Conservation (phyloP, 2,797 vertebrate genomes). For the Intellagama lesueurii region DNA sequence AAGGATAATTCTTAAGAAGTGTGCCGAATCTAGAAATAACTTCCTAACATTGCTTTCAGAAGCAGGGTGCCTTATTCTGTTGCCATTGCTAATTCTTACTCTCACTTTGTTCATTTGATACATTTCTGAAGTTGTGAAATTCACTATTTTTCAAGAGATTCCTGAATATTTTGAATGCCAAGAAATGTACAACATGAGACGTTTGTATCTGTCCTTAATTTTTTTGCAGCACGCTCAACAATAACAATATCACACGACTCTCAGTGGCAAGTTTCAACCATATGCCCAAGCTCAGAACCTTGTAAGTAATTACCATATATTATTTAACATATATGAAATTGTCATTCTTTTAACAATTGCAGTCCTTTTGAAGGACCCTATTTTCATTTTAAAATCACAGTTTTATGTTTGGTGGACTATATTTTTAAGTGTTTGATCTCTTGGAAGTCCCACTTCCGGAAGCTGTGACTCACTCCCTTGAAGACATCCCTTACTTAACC, state of each 20-base stretch:
- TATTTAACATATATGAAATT: neutral
- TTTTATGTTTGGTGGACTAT: neutral
- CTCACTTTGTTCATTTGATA: neutral
- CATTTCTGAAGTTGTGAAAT: neutral
- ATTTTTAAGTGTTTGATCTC: neutral
- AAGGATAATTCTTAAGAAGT: neutral
- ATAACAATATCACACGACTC: conserved; percentile 97
- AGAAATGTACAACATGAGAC: conserved; percentile 32
- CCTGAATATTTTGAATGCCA: neutral
- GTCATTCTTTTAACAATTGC: neutral
- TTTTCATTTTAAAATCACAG: neutral
- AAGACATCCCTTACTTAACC: neutral
- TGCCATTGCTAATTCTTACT: neutral
- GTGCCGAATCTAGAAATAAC: rapidly evolving
- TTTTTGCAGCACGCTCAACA: conserved; percentile 94
- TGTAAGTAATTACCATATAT: conserved; percentile 85
- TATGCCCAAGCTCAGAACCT: conserved; percentile 98
- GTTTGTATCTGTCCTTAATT: conserved; percentile 52
- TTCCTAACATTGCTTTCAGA: neutral
- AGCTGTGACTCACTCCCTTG: neutral
- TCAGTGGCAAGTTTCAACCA: conserved; percentile 99
- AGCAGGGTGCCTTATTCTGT: neutral
- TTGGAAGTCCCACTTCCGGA: neutral
- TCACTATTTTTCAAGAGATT: neutral
- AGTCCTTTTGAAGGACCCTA: neutral